Conservation (phyloP, 2,888 invertebrate genomes). For the Drosophila nigritarsus region DNA sequence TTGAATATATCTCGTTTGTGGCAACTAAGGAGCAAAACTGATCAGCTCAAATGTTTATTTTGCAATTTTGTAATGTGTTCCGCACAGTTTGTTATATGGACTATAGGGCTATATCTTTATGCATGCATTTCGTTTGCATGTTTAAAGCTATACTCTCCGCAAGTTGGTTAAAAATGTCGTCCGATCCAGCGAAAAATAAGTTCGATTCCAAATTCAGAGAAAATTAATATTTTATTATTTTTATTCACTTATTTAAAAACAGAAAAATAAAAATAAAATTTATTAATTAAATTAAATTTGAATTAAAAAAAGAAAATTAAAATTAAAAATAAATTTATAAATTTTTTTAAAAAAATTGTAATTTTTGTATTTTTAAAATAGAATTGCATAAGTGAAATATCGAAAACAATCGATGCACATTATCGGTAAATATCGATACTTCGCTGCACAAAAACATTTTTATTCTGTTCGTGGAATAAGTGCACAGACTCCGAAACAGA, state of each 20-base stretch:
- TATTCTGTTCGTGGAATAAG: neutral
- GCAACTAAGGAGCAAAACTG: neutral
- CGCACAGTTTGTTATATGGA: no score
- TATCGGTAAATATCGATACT: neutral
- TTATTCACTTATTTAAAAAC: neutral
- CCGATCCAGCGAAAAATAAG: neutral
- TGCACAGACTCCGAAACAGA: neutral
- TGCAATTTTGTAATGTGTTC: no score
- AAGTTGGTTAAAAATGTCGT: neutral
- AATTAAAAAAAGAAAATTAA: neutral
- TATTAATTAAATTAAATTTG: neutral
- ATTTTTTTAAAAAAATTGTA: neutral
- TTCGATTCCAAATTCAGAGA: neutral
- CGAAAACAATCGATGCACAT: neutral
- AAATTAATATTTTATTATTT: neutral
- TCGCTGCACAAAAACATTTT: neutral
- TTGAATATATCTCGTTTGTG: neutral
- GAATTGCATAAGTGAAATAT: neutral
- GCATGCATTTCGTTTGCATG: neutral
- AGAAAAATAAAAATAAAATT: neutral
- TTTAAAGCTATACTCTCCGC: neutral
- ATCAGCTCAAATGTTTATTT: no score
- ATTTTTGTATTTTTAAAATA: neutral
- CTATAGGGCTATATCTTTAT: no score
- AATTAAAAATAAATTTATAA: neutral